These are phyloP conservation scores for Syngnathus scovelli DNA, from an alignment of 2,113 vertebrate species.

Conservation along the genomic window DNA sequence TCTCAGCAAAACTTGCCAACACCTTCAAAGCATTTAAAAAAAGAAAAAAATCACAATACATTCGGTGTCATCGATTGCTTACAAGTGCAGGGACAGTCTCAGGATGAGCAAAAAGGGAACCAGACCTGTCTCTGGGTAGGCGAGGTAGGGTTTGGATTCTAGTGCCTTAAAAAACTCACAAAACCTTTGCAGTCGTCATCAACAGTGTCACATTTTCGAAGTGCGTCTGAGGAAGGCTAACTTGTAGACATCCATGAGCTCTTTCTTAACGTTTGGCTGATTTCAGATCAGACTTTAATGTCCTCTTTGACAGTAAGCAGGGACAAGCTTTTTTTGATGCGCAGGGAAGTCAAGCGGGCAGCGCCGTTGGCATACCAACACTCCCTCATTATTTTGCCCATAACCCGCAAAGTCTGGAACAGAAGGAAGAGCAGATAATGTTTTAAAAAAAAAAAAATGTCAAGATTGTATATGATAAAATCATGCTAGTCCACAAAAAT, in stretches of 20 bases:
- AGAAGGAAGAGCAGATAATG: neutral
- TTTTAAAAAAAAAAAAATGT: too few species aligned
- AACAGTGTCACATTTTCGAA: slow-evolving; percentile 39
- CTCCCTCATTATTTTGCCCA: slow-evolving; percentile 97
- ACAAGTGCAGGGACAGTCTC: slow-evolving; percentile 27
- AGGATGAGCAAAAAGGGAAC: slow-evolving; percentile 29
- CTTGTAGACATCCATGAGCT: slow-evolving; percentile 49
- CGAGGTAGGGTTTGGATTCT: slow-evolving; percentile 72
- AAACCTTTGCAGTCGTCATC: slow-evolving; percentile 46
- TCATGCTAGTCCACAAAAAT: too few species aligned
- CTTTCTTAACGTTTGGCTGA: neutral
- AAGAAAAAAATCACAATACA: slow-evolving; percentile 14
- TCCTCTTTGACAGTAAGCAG: slow-evolving; percentile 94
- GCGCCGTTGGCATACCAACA: slow-evolving; percentile 95
- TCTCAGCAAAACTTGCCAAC: neutral
- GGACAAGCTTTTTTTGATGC: slow-evolving; percentile 95
- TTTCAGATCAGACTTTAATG: slow-evolving; percentile 78
- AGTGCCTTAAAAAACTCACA: slow-evolving; percentile 63
- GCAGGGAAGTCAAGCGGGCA: slow-evolving; percentile 86
- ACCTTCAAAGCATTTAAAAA: neutral
- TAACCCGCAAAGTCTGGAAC: slow-evolving; percentile 83
- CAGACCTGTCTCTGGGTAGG: slow-evolving; percentile 54
- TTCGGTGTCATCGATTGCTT: slow-evolving; percentile 38
- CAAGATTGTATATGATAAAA: too few species aligned
- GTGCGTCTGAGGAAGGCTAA: slow-evolving; percentile 29